A percentile compares a stretch with the other conserved stretches of the same genome.
Conservation (phyloP, 2,888 invertebrate species). For the Sesia bembeciformis region DNA sequence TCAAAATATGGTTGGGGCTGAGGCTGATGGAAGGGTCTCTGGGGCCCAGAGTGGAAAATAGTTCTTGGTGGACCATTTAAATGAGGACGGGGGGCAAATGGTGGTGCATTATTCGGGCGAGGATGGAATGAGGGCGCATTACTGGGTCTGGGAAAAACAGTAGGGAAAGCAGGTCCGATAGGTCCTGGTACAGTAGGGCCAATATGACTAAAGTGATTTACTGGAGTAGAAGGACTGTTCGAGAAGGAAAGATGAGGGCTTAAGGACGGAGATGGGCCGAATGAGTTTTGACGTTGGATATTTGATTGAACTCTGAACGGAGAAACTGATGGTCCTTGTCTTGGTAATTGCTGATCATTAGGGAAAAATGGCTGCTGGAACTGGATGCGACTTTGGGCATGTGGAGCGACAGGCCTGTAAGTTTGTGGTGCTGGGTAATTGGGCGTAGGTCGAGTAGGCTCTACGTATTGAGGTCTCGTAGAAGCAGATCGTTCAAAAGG, state of each 20-base stretch:
- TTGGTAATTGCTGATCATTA: conserved; percentile 58
- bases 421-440: conserved; percentile 27
- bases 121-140: conserved; percentile 39
- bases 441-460: conserved; percentile 5
- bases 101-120: conserved; percentile 38
- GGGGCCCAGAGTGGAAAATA: conserved; percentile 66
- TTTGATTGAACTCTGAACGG: conserved; percentile 52
- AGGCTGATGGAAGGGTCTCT: conserved; percentile 66
- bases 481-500: conserved; percentile 41
- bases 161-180: conserved; percentile 37
- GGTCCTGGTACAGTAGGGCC: conserved; percentile 50
- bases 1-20: conserved; percentile 56
- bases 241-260: conserved; percentile 38
- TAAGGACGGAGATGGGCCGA: conserved; percentile 39
- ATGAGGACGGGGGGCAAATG: conserved; percentile 43
- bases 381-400: conserved; percentile 62
- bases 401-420: conserved; percentile 39
- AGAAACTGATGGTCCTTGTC: conserved; percentile 50
- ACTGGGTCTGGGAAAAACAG: conserved; percentile 44
- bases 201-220: conserved; percentile 30
- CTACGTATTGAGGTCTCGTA: conserved; percentile 30
- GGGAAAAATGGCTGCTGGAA: conserved; percentile 55
- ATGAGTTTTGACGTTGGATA: conserved; percentile 39
- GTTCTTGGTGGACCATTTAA: conserved; percentile 53
- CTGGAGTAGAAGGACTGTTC: conserved; percentile 38